phyloP scores from a whole-genome alignment of 2,888 invertebrate species.

The Celastrina argiolus region DNA sequence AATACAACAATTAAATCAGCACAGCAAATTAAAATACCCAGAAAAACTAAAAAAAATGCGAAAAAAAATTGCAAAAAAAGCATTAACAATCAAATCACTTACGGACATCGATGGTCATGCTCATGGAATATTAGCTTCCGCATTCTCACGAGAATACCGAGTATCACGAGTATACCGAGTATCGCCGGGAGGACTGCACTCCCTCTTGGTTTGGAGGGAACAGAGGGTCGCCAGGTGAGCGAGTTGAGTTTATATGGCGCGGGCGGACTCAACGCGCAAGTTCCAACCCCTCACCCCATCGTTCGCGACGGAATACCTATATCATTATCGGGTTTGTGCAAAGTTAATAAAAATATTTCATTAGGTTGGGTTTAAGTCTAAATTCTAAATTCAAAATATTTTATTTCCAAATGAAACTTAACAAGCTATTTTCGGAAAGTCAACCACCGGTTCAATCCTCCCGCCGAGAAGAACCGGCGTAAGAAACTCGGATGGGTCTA shows the following conservation, averaged over 20 bases:
- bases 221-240: slow-evolving; percentile 38
- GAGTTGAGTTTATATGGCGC: slow-evolving; percentile 33
- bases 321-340: not conserved
- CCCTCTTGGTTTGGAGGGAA: slow-evolving; percentile 35
- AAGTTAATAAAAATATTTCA: too few relatives aligned
- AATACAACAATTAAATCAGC: not conserved
- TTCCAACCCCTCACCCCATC: slow-evolving; percentile 30
- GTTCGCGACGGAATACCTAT: slow-evolving; percentile 3
- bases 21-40: too few relatives aligned
- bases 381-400: too few relatives aligned
- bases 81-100: slow-evolving; percentile 37
- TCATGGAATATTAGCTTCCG: slow-evolving; percentile 43
- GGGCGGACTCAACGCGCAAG: slow-evolving; percentile 36
- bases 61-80: slow-evolving; percentile 17
- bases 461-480: too few relatives aligned
- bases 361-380: too few relatives aligned
- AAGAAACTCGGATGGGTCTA: too few relatives aligned
- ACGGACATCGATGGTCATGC: slow-evolving; percentile 52
- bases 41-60: not conserved
- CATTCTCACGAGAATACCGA: slow-evolving; percentile 36
- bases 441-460: too few relatives aligned
- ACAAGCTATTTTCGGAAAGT: too few relatives aligned
- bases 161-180: too few relatives aligned
- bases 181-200: slow-evolving; percentile 20
- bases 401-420: too few relatives aligned